Percentiles rank a stretch among this genome's conserved stretches.
These are phyloP conservation scores for Bufotes viridis DNA, from an alignment of 2,797 vertebrate genomes.

Conservation along the genomic window DNA sequence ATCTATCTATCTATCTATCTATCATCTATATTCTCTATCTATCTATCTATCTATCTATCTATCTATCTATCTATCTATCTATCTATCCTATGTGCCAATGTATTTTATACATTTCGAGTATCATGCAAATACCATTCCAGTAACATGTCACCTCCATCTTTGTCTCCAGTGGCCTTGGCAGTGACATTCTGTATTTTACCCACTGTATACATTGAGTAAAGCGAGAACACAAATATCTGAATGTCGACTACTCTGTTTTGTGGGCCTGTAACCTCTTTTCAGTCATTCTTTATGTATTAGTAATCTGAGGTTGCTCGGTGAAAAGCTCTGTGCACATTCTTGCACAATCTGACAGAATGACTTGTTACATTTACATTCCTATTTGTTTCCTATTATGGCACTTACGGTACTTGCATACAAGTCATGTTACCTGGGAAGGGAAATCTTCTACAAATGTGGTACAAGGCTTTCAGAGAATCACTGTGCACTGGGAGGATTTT, in stretches of 20 bases:
- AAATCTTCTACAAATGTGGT: background rate
- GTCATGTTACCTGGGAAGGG: background rate
- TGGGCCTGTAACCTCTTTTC: background rate
- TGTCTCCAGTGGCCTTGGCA: background rate
- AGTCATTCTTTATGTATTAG: background rate
- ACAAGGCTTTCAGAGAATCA: background rate
- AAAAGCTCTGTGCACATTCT: background rate
- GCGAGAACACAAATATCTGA: background rate
- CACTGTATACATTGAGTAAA: background rate
- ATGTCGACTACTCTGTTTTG: background rate
- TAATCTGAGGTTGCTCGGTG: background rate
- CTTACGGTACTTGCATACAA: background rate
- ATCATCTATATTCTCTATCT: too few relatives aligned
- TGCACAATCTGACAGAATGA: background rate
- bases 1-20: background rate
- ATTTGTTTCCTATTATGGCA: background rate
- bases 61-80: too few relatives aligned
- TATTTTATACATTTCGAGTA: too few relatives aligned
- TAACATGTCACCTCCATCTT: background rate
- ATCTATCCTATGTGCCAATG: too few relatives aligned
- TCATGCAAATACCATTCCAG: too few relatives aligned
- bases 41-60: too few relatives aligned
- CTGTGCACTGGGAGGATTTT: background rate
- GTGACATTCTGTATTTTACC: background rate
- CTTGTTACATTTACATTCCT: constrained; percentile 22